Base-by-base conservation (phyloP, 2,888 invertebrate genomes). In the Trichogramma evanescens region DNA sequence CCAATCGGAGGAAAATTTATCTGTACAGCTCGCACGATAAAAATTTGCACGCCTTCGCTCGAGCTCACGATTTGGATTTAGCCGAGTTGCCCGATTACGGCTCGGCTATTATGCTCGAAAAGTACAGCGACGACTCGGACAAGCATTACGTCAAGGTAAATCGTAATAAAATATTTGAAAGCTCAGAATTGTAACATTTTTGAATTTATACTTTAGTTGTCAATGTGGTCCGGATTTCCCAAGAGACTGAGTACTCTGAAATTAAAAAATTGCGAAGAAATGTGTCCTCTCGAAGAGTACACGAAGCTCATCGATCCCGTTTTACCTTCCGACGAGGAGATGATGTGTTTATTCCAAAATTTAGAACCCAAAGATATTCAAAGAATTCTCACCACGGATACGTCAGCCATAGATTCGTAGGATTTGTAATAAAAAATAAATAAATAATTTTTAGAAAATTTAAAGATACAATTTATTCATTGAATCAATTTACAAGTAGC, bases 271-370 rank as follows among this genome's bases (percentile, higher is more conserved):
- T 62, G 62, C 6, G 10, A 40, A 3, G 59, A 63, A 56, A 26
- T 56, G 40, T 63, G 62, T 41, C 59, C 56, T n/a, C 8, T 59
- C 6, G 48, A 59, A 4, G 13, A 59, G 9, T 63, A 63, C 40
- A 38, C 54, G 9, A 46, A 59, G 41, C 50, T 50, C 8, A 13
- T 59, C 0, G 43, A 26, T 9, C 46, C 59, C 9, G 8, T 48
- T n/a, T 50, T 63, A 40, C 62, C 62, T 9, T 53, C 62, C 1
- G 59, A 59, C 40, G 62, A 63, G 1, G 62, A 63, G 7, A 63
- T 63, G 62, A 42, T 42, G 4, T 63, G 62, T 26, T 26, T 63
- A 6, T 54, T 50, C 8, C 26, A 59, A 40, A 54, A 59, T 42
- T 38, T 59, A 38, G 6, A 50, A 9, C 55, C 58, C 13, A 43